Percentiles rank a stretch among this genome's conserved stretches.
phyloP scores from a whole-genome alignment of 2,113 vertebrate species.

The Onychostoma macrolepis region DNA sequence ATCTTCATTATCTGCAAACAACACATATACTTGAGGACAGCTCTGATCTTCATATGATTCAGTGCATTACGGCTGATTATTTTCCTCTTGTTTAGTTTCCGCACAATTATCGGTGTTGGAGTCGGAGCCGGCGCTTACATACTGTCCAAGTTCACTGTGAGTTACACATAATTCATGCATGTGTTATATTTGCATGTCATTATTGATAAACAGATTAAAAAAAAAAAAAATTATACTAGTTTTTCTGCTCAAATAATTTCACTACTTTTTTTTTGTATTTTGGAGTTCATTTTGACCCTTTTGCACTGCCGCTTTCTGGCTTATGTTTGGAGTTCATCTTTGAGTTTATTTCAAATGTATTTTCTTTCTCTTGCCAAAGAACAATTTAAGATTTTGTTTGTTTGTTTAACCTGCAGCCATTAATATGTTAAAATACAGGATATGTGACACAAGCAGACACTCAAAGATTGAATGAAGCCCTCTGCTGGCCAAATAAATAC shows the following conservation, averaged over 20 bases:
- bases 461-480: neutral
- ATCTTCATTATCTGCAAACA: neutral
- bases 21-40: neutral
- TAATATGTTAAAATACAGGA: neutral
- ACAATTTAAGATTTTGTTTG: too few relatives aligned
- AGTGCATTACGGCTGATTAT: neutral
- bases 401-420: neutral
- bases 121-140: constrained; percentile 90
- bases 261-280: neutral
- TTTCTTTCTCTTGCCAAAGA: too few relatives aligned
- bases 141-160: constrained; percentile 86
- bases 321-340: neutral
- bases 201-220: neutral
- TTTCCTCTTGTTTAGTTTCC: constrained; percentile 76
- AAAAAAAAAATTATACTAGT: too few relatives aligned
- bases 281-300: neutral
- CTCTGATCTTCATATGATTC: neutral
- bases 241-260: neutral
- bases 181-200: neutral
- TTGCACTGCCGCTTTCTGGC: neutral
- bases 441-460: neutral
- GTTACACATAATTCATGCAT: constrained; percentile 64
- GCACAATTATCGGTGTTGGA: constrained; percentile 86
- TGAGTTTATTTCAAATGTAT: neutral
- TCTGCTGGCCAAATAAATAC: neutral